Base-by-base conservation (phyloP, 2,888 invertebrate genomes). In the Lypha dubia region DNA sequence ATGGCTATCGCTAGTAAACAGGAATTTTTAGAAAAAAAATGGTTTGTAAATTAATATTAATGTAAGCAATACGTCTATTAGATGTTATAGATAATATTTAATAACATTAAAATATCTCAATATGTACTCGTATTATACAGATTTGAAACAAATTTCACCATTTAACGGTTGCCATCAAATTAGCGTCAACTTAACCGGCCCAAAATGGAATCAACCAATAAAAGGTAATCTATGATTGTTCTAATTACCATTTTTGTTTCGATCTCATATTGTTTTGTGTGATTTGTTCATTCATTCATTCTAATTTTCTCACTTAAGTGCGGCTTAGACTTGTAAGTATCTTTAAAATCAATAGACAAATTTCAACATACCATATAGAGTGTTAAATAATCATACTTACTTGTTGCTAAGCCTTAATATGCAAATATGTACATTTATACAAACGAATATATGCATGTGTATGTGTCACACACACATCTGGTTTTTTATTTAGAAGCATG, bases 311-410 rank as follows among this genome's bases (percentile, higher is more conserved):
- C 24, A 28, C 24, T 32, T 63, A 71, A 44, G 51, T 71, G 41
- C 70, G 44, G 41, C 62, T 62, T 77, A 46, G 17, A 41, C 32
- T 58, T 38, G 13, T 51, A 63, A 63, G 51, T 63, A 67, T 67
- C 24, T 65, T 38, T 67, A 28, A 60, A 24, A 38, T 60, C 20
- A 20, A 20, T 51, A 58, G 65, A 58, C 65, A 79, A 71, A 79
- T 79, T 65, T 79, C 38, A 65, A 58, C 11, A 73, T 41, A 35
- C 79, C 73, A 65, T 73, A 38, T 71, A 63, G 56, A 46, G 79
- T 62, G 53, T 38, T 15, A n/a, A 46, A 22, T 56, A 56, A 28
- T 11, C 6, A 22, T 62, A 41, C n/a, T 17, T 24, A 32, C n/a
- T 44, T 32, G 22, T 63, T 63, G 63, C 20, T 63, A 7, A n/a